Evolutionary conservation across 2,888 invertebrate species (phyloP), one percentile per base, ranked within the genome.

Genomic region (Hyalella azteca): DNA sequence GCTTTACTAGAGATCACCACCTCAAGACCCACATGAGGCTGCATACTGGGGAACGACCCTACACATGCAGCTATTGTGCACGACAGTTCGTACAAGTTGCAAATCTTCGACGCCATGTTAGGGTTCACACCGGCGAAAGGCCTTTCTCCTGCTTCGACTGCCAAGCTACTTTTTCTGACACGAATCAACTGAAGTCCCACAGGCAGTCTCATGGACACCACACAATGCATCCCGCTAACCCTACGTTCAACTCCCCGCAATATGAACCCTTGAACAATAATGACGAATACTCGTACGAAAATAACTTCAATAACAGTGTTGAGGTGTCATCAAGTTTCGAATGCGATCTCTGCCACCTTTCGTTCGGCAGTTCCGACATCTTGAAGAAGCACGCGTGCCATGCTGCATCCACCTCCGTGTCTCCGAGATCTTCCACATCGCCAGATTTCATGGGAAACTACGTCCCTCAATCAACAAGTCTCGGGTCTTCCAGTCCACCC

Each of bases 71-170:
- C 78, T 95, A 95, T 88, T 96, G 96, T 89, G 95, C 96, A 85
- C 91, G 95, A 2, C 94, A 95, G 87, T 96, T 96, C 88, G 96
- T 96, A 49, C 96, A 96, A 88, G 96, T 96, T 50, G 96, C 96
- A 19, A 96, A 96, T 88, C 90, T 96, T 49, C 90, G 96, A 7
- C 92, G 96, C 11, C 96, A 96, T 87, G 89, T 95, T 54, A 91
- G 96, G 78, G 96, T 96, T 0, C 96, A 96, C 88, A 96, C 96
- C 0, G 96, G 96, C 2, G 96, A 96, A 88, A 91, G 94, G 26
- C 96, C 96, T 0, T 96, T 95, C 88, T 78, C 93, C 15, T 96
- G 96, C 88, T 93, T 94, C 84, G 90, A 94, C 81, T 96, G 96
- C 88, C 91, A 93, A 9, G 93, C 94, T 49, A 92, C 93, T 85